A percentile compares a stretch with the other conserved stretches of the same genome.
Evolutionary conservation across 2,888 invertebrate genomes (phyloP).

Genomic region (Podabrus alpinus): DNA sequence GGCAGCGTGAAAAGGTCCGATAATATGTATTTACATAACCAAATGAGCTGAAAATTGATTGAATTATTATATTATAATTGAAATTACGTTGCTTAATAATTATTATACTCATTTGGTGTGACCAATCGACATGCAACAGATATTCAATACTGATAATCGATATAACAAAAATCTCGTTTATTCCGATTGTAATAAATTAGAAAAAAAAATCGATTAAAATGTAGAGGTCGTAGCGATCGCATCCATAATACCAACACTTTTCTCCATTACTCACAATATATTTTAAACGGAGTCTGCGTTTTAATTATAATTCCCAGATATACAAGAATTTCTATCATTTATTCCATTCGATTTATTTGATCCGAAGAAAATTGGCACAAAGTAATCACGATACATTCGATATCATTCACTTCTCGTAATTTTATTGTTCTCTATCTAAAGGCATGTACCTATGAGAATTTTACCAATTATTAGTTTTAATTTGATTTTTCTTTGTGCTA

Average conservation of each 20-base stretch:
- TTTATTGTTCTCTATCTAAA: not conserved
- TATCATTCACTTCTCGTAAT: constrained; percentile 16
- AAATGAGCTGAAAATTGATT: constrained; percentile 24
- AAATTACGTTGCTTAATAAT: constrained; percentile 20
- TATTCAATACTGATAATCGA: not conserved
- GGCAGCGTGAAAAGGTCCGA: constrained; percentile 21
- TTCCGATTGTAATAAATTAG: not conserved
- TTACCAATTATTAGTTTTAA: constrained; percentile 17
- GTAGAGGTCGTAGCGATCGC: not conserved
- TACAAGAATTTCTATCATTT: constrained; percentile 21
- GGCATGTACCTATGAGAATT: constrained; percentile 6
- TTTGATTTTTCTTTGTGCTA: constrained; percentile 16
- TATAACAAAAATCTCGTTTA: not conserved
- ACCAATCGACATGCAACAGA: constrained; percentile 5
- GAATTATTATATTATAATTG: constrained; percentile 24
- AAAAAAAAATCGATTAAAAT: not conserved
- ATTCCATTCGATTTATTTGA: constrained; percentile 21
- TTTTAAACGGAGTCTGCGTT: constrained; percentile 10
- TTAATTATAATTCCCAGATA: constrained; percentile 24
- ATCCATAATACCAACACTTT: constrained; percentile 3
- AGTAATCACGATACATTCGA: constrained; percentile 13
- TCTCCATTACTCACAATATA: constrained; percentile 11
- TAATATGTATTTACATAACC: constrained; percentile 20
- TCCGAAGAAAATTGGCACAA: constrained; percentile 13
- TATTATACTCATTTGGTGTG: constrained; percentile 18